Percentiles rank a stretch among this genome's conserved stretches.
These are phyloP conservation scores for Plemyria rubiginata DNA, from an alignment of 2,888 invertebrate genomes.

Conservation along the genomic window DNA sequence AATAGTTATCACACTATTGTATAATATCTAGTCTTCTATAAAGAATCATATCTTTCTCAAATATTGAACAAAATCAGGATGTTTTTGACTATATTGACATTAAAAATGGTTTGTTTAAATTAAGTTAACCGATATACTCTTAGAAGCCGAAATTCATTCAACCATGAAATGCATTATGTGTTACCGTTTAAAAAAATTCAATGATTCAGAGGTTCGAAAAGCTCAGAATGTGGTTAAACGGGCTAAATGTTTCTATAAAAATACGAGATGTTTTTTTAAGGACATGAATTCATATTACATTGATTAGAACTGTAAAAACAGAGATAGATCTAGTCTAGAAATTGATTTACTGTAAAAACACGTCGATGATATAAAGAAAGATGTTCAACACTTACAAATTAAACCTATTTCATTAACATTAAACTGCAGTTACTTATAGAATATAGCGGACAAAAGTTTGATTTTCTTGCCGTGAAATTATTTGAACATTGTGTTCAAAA, in stretches of 20 bases:
- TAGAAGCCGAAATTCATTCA: no score
- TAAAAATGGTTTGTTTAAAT: neutral
- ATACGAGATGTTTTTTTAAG: slow-evolving; percentile 15
- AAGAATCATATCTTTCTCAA: neutral
- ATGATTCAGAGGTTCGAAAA: neutral
- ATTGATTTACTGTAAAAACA: slow-evolving; percentile 33
- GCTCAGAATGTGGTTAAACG: slow-evolving; percentile 10
- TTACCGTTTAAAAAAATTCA: slow-evolving; percentile 1
- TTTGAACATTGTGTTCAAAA: neutral
- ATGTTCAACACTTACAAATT: slow-evolving; percentile 29
- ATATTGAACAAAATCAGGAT: slow-evolving; percentile 43
- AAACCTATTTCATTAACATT: slow-evolving; percentile 20
- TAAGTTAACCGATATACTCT: no score
- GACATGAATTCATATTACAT: slow-evolving; percentile 5
- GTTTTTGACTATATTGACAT: neutral
- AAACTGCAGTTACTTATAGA: slow-evolving; percentile 20
- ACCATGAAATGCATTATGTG: neutral
- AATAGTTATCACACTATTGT: neutral
- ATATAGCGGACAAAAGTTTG: slow-evolving; percentile 15
- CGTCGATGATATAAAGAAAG: slow-evolving; percentile 30
- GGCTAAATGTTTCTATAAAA: slow-evolving; percentile 20
- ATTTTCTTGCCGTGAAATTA: neutral
- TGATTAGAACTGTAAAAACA: slow-evolving; percentile 8
- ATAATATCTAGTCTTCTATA: no score
- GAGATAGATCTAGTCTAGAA: slow-evolving; percentile 14